Conservation (phyloP, 2,888 invertebrate species). For the Rhopalosiphum nymphaeae region DNA sequence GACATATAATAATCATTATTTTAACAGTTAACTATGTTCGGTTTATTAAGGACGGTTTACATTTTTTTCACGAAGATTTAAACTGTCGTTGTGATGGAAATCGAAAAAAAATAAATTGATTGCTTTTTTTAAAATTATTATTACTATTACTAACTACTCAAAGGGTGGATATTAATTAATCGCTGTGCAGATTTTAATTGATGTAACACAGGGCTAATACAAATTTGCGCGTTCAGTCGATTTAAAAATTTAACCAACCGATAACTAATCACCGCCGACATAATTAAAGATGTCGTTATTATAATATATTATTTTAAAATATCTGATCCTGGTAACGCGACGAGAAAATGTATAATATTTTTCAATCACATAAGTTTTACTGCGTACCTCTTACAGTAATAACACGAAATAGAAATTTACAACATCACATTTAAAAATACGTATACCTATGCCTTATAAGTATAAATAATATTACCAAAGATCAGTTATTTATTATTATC, state of each 20-base stretch:
- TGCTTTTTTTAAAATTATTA: not conserved
- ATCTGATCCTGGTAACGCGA: not conserved
- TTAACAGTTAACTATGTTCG: not conserved
- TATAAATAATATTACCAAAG: not conserved
- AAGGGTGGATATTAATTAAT: not conserved
- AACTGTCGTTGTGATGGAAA: not conserved
- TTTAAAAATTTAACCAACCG: slow-evolving; percentile 9
- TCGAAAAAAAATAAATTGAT: not conserved
- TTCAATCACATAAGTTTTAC: not conserved
- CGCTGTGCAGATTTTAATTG: not conserved
- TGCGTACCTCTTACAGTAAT: not conserved
- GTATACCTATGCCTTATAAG: not conserved
- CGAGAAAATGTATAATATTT: not conserved
- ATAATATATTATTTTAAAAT: not conserved
- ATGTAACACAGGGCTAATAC: not conserved
- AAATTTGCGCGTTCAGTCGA: not conserved
- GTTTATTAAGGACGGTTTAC: not conserved
- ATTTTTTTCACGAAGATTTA: not conserved
- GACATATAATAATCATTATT: not conserved
- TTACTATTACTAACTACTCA: not conserved
- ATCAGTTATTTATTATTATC: not conserved
- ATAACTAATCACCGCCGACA: not conserved
- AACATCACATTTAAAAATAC: not conserved
- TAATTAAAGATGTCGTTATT: not conserved
- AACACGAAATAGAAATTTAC: not conserved